Base-by-base conservation (phyloP, 2,888 invertebrate genomes). In the Drosophila engyochracea region DNA sequence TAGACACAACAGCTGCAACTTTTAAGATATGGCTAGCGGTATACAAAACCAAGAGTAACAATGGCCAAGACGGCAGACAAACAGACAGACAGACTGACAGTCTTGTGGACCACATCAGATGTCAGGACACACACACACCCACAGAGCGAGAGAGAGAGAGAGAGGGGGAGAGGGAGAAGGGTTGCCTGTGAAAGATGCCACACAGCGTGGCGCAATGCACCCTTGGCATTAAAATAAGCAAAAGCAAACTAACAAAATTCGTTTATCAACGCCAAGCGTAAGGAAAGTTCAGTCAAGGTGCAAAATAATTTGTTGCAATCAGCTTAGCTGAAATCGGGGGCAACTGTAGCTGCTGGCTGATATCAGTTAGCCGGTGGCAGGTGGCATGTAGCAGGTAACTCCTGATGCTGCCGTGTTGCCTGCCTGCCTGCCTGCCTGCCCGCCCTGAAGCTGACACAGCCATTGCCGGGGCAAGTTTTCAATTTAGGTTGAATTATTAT, bases 401-500 rank as follows among this genome's bases (percentile, higher is more conserved):
- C 28, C 47, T 49, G 68, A 35, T 52, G n/a, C 28, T 33, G 54
- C 47, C 51, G 68, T 35, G 12, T n/a, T n/a, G n/a, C n/a, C 7
- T 35, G 37, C 37, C 30, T 9, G 9, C 9, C 4, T 47, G 22
- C 33, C 33, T 0, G 12, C 37, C 30, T 4, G 16, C 22, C 7
- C 16, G 25, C 41, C 41, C 52, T 37, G 16, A 9, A 52, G 53
- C 33, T 52, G 58, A 59, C 77, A 70, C 76, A 70, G 76, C 68
- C 72, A 67, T 47, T 57, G 72, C 68, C 62, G 71, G 76, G 74
- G 89, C 84, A 89, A 89, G 90, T 88, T 87, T 87, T 87, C 87
- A 90, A 87, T 87, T 87, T 90, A 89, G 86, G 84, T 90, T 87
- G 87, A 91, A 91, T 92, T 91, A 92, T 91, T 89, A 90, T 91